Evolutionary conservation across 2,113 vertebrate genomes (phyloP), one percentile per base, ranked within the genome.

Genomic region (Agapornis roseicollis): DNA sequence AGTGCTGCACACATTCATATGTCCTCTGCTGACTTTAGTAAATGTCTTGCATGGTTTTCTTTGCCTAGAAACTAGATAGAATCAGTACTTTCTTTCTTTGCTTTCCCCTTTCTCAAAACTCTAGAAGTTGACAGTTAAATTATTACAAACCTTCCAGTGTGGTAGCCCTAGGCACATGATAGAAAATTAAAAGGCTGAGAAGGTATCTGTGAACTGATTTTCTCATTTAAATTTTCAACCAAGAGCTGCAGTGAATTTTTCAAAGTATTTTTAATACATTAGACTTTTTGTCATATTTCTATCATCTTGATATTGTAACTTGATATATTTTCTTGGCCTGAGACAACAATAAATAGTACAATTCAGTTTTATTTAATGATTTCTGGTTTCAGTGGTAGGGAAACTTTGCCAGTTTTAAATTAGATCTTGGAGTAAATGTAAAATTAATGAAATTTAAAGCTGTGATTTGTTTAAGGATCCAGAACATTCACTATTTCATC

Each of bases 401-500:
- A 88, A 92, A 55, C 80, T 91, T 93, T 80, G 91, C 93, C 86
- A 88, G 76, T 93, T 95, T 96, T 92, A 94, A 97, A 97, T 96
- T 97, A 94, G 77, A 53, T 96, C 94, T 93, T 76, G 63, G 68
- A 94, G 85, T 94, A 94, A 95, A 97, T 97, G 96, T 96, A 92
- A 95, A 97, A 97, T 96, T 95, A 95, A 97, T 97, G 95, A 96
- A 95, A 96, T 96, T 94, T 95, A 96, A 96, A 97, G 88, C 95
- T 95, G 88, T 89, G 87, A 95, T 94, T 91, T 97, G 93, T 95
- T 96, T 95, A 96, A 96, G 85, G 92, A 96, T 97, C 90, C 93
- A 97, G 93, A 95, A 92, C 82, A 42, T 94, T 94, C 92, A 86
- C 80, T 97, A 92, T 95, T 94, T 97, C 95, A 96, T 97, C 96